phyloP scores from a whole-genome alignment of 2,113 vertebrate species.

The Chamaetylas fuelleborni region DNA sequence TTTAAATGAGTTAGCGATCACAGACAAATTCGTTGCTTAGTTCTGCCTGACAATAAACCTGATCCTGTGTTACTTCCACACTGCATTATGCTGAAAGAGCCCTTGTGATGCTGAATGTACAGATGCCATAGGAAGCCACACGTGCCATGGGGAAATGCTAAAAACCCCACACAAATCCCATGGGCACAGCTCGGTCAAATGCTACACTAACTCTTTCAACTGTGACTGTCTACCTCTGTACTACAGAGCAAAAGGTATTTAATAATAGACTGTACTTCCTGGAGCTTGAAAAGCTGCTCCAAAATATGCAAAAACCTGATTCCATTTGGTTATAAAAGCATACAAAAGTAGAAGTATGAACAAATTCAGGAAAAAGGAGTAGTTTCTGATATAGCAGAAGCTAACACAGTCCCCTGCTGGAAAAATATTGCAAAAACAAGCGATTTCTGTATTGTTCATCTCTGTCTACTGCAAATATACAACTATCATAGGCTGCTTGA shows the following conservation, averaged over 20 bases:
- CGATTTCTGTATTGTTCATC: neutral
- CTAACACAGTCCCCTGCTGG: constrained; percentile 52
- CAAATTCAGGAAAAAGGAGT: neutral
- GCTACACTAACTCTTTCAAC: neutral
- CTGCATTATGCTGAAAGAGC: neutral
- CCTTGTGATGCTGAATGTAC: neutral
- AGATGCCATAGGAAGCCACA: accelerated
- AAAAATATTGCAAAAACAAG: constrained; percentile 17
- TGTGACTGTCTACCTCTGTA: neutral
- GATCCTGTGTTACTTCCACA: neutral
- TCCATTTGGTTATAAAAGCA: neutral
- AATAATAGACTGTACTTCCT: neutral
- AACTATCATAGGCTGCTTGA: neutral
- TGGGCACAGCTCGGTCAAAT: neutral
- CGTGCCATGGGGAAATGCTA: accelerated
- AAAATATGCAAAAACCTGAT: neutral
- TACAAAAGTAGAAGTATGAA: neutral
- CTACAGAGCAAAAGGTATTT: neutral
- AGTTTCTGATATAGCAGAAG: constrained; percentile 3
- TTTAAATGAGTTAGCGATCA: neutral
- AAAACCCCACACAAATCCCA: neutral
- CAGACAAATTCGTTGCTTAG: neutral
- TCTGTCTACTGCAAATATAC: neutral
- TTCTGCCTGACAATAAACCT: neutral
- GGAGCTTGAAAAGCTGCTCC: neutral